Base-by-base conservation (phyloP, 2,113 vertebrate species). In the Collichthys lucidus region DNA sequence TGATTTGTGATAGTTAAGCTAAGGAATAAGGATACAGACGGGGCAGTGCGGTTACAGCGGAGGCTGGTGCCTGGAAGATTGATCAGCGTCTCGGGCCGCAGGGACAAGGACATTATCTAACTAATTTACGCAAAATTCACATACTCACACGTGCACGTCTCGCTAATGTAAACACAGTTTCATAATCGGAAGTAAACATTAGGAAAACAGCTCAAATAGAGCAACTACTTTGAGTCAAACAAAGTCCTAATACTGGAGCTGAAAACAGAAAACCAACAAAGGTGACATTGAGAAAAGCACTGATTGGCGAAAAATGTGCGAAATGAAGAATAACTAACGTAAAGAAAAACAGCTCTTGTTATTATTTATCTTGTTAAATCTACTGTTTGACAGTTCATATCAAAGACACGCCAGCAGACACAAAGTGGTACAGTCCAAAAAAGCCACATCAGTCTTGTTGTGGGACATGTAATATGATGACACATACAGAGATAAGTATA, bases 1-100 rank as follows among this genome's bases (percentile, higher is more conserved):
- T 59, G 67, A 85, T 40, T 80, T 80, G 85, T 74, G 84, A 80
- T 60, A 47, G 74, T 85, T 72, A 80, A 52, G 65, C 82, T 49
- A 66, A 76, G 79, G 69, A 80, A 57, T 80, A 66, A 53, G 72
- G 67, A 83, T 50, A 59, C 49, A 77, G 86, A 82, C 24, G 26
- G 80, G 63, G 82, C 71, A 74, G 79, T 49, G 65, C 61, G 73
- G 82, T 14, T 52, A 56, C 63, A 79, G 83, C 7, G 1, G 47
- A 79, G 64, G 42, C 64, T 91, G 93, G 91, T 88, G 88, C 91
- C 91, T 68, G 64, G 15, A 76, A 47, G 83, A 93, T 90, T 91
- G 91, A 93, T 92, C 88, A 69, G 49, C 24, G 79, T 92, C 79
- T 90, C 66, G 20, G 40, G 44, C 76, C 47, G 50, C 80, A 75